Conservation (phyloP, 2,888 invertebrate genomes). For the Nemapogon koenigi region DNA sequence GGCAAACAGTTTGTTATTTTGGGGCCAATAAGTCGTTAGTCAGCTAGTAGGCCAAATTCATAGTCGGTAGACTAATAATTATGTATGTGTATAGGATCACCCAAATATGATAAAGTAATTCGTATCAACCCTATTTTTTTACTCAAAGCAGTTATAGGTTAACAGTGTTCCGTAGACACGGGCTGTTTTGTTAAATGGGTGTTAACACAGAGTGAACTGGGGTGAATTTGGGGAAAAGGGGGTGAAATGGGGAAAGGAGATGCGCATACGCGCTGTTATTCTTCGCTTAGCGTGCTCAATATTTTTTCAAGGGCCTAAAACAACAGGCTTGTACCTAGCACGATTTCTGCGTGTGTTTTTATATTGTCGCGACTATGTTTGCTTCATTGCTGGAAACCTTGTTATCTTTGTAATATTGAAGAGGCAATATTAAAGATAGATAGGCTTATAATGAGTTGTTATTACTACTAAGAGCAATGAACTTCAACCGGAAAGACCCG, state of each 20-base stretch:
- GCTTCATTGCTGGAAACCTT: slow-evolving; percentile 30
- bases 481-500: background rate
- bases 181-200: slow-evolving; percentile 1
- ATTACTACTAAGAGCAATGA: background rate
- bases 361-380: slow-evolving; percentile 24
- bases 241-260: background rate
- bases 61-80: too few species aligned
- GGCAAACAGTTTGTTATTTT: too few species aligned
- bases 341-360: slow-evolving; percentile 32
- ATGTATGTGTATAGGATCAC: too few species aligned
- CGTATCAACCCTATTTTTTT: slow-evolving; percentile 20
- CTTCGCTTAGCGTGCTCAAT: slow-evolving; percentile 43
- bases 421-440: background rate
- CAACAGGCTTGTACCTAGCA: slow-evolving; percentile 32
- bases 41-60: too few species aligned
- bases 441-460: background rate
- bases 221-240: background rate
- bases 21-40: too few species aligned
- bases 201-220: background rate
- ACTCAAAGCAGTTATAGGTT: slow-evolving; percentile 16
- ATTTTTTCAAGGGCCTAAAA: slow-evolving; percentile 48
- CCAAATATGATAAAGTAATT: too few species aligned
- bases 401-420: slow-evolving; percentile 26
- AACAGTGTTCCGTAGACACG: slow-evolving; percentile 20
- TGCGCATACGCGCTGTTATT: slow-evolving; percentile 30